Evolutionary conservation across 2,797 vertebrate genomes (phyloP).

Genomic region (Danio jaintianensis): DNA sequence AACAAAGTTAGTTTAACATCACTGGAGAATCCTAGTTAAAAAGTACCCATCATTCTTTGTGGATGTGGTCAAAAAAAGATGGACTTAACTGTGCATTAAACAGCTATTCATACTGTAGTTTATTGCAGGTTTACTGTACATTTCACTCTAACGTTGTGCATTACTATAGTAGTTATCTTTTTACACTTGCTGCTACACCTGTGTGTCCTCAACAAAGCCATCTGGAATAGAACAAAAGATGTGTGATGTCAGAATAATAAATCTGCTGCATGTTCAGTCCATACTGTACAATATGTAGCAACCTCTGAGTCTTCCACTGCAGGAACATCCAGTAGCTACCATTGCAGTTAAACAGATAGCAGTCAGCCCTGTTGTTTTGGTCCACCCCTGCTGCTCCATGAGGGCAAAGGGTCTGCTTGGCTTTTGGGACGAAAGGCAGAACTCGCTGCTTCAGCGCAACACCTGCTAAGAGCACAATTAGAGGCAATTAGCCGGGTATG

Average conservation of each 20-base stretch:
- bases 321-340: not conserved
- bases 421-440: conserved; percentile 15
- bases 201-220: not conserved
- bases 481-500: conserved; percentile 58
- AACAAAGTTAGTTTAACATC: not conserved
- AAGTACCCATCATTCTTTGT: not conserved
- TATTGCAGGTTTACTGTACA: not conserved
- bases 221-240: not conserved
- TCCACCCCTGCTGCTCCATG: conserved; percentile 12
- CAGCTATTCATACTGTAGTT: not conserved
- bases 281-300: not conserved
- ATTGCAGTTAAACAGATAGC: not conserved
- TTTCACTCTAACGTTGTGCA: not conserved
- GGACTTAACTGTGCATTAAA: not conserved
- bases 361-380: conserved; percentile 17
- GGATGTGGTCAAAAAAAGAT: not conserved
- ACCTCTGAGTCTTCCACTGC: not conserved
- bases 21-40: not conserved
- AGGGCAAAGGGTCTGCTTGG: not conserved
- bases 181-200: not conserved
- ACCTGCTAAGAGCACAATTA: conserved; percentile 59
- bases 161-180: not conserved
- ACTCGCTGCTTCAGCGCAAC: conserved; percentile 42
- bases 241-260: not conserved
- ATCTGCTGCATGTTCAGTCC: not conserved